Base-by-base conservation (phyloP, 2,797 vertebrate species). In the Eulemur albifrons region DNA sequence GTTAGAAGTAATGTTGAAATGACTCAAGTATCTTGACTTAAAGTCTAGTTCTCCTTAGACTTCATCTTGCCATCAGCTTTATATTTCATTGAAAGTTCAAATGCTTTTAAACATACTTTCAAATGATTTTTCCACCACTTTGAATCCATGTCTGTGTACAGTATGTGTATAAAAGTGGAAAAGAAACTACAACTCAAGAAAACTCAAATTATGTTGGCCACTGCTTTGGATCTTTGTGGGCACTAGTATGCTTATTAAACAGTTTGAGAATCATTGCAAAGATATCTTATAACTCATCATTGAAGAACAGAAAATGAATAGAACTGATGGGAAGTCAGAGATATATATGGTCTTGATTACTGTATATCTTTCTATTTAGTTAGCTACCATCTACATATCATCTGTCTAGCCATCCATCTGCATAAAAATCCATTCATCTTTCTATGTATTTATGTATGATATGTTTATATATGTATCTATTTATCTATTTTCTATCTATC, bases 1-100 rank as follows among this genome's bases (percentile, higher is more conserved):
- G 30, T 70, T 61, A 82, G 14, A 43, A 63, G 30, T 35, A 43
- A 77, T 69, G 9, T 8, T 9, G 4, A 21, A 23, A 92, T 72
- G 15, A 52, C 11, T 25, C 54, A 63, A 52, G 20, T 30, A 25
- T n/a, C 57, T 38, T 48, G 38, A 85, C 18, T 92, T 23, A 67
- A 23, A 72, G n/a, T 38, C 30, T n/a, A 32, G 5, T 48, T 77
- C 38, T 77, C 18, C 38, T 30, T 69, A 40, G 35, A 1, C 8
- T 10, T 92, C 20, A 67, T 11, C 43, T 27, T 7, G 21, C 15
- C 69, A 20, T 18, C 35, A 72, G 20, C 23, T 88, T 90, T 72
- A 38, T 69, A 70, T 73, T 88, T 91, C 32, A 94, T 12, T 87
- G 48, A 91, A 92, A 80, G 23, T 80, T 81, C 65, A 94, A 86